These are phyloP conservation scores for Aleiodes alternator DNA, from an alignment of 2,888 invertebrate species.

Conservation along the genomic window DNA sequence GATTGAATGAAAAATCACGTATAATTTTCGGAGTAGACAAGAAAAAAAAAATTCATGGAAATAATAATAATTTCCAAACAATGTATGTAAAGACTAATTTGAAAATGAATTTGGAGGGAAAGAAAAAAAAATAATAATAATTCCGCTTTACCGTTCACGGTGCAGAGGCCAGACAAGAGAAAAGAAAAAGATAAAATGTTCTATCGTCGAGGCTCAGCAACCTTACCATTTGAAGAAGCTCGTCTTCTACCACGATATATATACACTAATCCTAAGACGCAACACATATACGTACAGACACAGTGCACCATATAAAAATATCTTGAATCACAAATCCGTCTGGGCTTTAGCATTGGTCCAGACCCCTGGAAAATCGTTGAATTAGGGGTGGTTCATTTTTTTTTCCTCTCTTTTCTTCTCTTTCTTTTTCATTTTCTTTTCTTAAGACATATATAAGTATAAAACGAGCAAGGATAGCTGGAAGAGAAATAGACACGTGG, in stretches of 20 bases:
- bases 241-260: constrained; percentile 37
- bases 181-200: constrained; percentile 37
- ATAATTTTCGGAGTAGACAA: neutral
- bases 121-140: constrained; percentile 16
- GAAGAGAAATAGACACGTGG: constrained; percentile 21
- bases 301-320: constrained; percentile 63
- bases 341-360: constrained; percentile 45
- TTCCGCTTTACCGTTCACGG: constrained; percentile 33
- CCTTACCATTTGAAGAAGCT: constrained; percentile 48
- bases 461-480: constrained; percentile 30
- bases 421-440: constrained; percentile 19
- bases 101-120: constrained; percentile 11
- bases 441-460: constrained; percentile 30
- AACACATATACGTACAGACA: constrained; percentile 56
- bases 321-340: constrained; percentile 61
- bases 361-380: constrained; percentile 58
- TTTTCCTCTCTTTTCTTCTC: constrained; percentile 40
- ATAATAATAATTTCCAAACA: constrained; percentile 5
- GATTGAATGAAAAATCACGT: neutral
- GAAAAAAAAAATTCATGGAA: neutral
- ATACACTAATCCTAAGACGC: constrained; percentile 59
- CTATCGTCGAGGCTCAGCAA: constrained; percentile 40
- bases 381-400: constrained; percentile 72
- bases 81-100: constrained; percentile 15
- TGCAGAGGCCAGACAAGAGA: constrained; percentile 17